Evolutionary conservation across 1,140 invertebrate genomes (phyloP), one percentile per base, ranked within the genome.

Genomic region (Hyposmocoma kahamanoa): DNA sequence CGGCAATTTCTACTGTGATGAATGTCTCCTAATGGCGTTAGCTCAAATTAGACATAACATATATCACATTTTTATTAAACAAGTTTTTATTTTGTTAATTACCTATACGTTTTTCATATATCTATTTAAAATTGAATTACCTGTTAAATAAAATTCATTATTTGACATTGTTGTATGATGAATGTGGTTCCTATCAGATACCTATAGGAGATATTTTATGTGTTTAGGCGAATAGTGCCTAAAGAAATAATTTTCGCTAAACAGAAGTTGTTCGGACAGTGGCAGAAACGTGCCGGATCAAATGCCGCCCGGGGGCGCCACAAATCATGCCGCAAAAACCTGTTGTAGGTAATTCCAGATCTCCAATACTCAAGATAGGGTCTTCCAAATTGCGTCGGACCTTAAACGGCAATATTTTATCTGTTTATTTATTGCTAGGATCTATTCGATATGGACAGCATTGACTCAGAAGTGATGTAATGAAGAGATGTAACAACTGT

Each of bases 251-350:
- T 78, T 77, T 78, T 65, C 64, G 57, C 64, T 81, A 72, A 77
- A 70, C 57, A 57, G 65, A 67, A 67, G 71, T 78, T 74, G 70
- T 82, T 72, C 70, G 67, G 59, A 68, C 58, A 72, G 67, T 62
- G 67, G 58, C 34, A 48, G 50, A 65, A 67, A 76, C 74, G 64
- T 70, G 60, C 66, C 54, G 70, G 74, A 73, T 78, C 80, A 76
- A 74, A 70, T 62, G 67, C 62, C 49, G 67, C 76, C 76, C 72
- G 53, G 49, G 80, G 76, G 78, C 65, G 52, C 69, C 63, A 84
- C 81, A 84, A 84, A 84, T 84, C 81, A 82, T 79, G 62, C 50
- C 57, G 60, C 72, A 78, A 79, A 75, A 81, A 82, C 74, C 76
- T 80, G 76, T 79, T 84, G 80, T 79, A 77, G 69, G 72, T 84